These are phyloP conservation scores for Campoletis raptor DNA, from an alignment of 2,888 invertebrate genomes.

Conservation along the genomic window DNA sequence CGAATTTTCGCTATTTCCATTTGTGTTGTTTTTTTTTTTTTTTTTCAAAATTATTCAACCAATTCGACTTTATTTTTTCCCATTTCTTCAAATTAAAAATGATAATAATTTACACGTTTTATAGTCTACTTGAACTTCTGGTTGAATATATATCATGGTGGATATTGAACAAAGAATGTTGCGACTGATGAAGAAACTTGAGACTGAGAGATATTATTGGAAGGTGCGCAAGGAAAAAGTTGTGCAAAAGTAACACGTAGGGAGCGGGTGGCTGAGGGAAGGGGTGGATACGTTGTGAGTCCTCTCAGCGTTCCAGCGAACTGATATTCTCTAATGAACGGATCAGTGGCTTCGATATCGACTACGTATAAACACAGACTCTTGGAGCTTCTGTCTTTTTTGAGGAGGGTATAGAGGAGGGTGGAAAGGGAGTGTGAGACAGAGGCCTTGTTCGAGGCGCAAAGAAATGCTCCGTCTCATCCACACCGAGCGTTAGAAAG, in stretches of 20 bases:
- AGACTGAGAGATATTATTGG: constrained; percentile 31
- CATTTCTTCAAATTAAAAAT: background rate
- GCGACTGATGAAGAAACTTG: constrained; percentile 11
- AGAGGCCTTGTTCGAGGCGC: constrained; percentile 24
- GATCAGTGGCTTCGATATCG: constrained; percentile 58
- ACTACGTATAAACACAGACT: constrained; percentile 20
- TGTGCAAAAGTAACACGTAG: constrained; percentile 28
- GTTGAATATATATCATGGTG: background rate
- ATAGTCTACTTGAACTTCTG: constrained; percentile 27
- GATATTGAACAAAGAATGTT: constrained; percentile 38
- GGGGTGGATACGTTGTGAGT: constrained; percentile 30
- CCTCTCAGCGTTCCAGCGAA: constrained; percentile 42
- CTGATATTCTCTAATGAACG: constrained; percentile 72
- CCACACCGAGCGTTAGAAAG: constrained; percentile 49
- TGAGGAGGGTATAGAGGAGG: constrained; percentile 4
- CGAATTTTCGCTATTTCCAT: background rate
- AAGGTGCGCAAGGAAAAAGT: constrained; percentile 46
- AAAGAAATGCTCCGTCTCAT: constrained; percentile 38
- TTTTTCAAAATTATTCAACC: background rate
- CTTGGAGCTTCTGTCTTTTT: constrained; percentile 15
- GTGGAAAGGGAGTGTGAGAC: background rate
- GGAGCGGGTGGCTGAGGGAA: background rate
- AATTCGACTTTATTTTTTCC: background rate
- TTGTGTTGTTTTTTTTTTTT: background rate
- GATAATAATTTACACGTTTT: background rate